These are phyloP conservation scores for Loriculus beryllinus DNA, from an alignment of 2,797 vertebrate genomes.

Conservation along the genomic window DNA sequence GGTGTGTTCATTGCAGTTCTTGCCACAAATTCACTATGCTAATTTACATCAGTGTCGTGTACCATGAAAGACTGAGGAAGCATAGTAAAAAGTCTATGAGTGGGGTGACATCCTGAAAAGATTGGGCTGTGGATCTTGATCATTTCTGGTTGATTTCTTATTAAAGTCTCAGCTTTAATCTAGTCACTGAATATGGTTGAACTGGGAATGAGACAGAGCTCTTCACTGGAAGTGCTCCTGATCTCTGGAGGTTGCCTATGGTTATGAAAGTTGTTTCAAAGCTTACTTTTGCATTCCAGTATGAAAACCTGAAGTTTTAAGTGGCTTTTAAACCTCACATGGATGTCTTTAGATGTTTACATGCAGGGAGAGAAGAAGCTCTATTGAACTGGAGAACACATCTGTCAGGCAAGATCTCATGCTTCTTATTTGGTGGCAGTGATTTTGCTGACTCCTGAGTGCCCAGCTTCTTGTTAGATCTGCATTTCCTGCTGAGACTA, in stretches of 20 bases:
- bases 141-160: not conserved
- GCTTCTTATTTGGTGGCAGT: not conserved
- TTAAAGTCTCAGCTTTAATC: not conserved
- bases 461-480: not conserved
- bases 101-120: not conserved
- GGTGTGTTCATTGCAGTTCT: not conserved
- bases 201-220: not conserved
- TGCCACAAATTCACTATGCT: not conserved
- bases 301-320: not conserved
- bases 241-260: not conserved
- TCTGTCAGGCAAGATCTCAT: not conserved
- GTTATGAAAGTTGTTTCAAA: not conserved
- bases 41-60: not conserved
- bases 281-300: not conserved
- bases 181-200: not conserved
- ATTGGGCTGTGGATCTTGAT: not conserved
- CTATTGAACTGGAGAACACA: not conserved
- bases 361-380: not conserved
- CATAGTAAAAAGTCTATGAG: not conserved
- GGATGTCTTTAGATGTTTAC: not conserved
- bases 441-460: not conserved
- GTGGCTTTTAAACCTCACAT: not conserved
- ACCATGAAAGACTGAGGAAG: not conserved
- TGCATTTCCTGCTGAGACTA: not conserved
- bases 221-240: not conserved